Conservation (phyloP, 92 coral and sea anemone species). For the Pocillopora grandis region DNA sequence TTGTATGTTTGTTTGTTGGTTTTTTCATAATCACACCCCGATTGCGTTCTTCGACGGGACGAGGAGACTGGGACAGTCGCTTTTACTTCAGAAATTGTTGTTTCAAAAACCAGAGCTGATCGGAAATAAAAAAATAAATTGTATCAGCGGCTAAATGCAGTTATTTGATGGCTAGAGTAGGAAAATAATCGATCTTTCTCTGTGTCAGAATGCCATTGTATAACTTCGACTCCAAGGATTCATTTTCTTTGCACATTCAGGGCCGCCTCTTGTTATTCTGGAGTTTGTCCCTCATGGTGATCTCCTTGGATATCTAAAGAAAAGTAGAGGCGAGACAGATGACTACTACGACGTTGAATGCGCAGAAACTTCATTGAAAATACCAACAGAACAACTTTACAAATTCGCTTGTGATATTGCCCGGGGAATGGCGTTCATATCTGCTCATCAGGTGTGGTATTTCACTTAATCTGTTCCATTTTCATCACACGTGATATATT, state of each 20-base stretch:
- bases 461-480: too few species aligned
- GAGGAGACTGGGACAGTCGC: too few species aligned
- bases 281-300: conserved; percentile 48
- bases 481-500: too few species aligned
- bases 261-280: conserved; percentile 39
- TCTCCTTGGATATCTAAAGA: conserved; percentile 42
- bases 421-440: conserved; percentile 40
- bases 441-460: conserved; percentile 21
- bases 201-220: background rate
- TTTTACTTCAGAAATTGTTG: too few species aligned
- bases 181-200: too few species aligned
- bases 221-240: background rate
- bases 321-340: conserved; percentile 52
- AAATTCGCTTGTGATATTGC: conserved; percentile 38
- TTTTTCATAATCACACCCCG: too few species aligned
- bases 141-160: too few species aligned
- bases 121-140: too few species aligned
- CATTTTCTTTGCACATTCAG: background rate
- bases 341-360: conserved; percentile 45
- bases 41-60: too few species aligned
- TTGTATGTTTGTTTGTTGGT: too few species aligned
- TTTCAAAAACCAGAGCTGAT: too few species aligned
- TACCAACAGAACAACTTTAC: conserved; percentile 22
- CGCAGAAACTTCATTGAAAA: conserved; percentile 1
- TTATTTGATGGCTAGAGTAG: too few species aligned